Evolutionary conservation across 2,888 invertebrate genomes (phyloP), one percentile per base, ranked within the genome.

Genomic region (Cotesia congregata): DNA sequence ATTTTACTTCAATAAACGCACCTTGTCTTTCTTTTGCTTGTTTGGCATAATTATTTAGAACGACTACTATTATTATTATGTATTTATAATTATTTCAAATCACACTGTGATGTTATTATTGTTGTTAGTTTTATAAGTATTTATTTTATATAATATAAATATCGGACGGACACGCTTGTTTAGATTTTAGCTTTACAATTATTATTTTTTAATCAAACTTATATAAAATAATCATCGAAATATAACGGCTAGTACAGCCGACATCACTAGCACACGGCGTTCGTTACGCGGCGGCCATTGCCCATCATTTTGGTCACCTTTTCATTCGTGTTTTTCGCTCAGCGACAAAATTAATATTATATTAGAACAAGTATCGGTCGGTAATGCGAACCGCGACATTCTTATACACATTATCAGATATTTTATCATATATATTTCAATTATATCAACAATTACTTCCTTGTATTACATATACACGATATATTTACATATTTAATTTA

Each of bases 21-120:
- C 87, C 87, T 88, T 88, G 80, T 88, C 87, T 82, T 89, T 88
- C 83, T 86, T 89, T 70, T 82, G 83, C 80, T 85, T 86, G 82
- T 87, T 87, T 75, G 88, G 86, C 89, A 87, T 86, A 50, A 50
- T 50, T 50, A 50, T 50, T 50, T 50, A 50, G 50, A 7, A 50
- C 50, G 17, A 15, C 20, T 64, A 64, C 20, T 15, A 64, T 64
- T 64, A 64, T 64, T 17, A 20, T 64, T 38, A 38, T 39, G 15
- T 38, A n/a, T 38, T 64, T 39, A 20, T 41, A 62, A 62, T 41
- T 72, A 50, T 72, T 72, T 62, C 12, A 39, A 72, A 72, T 62
- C 64, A 72, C 72, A 72, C 71, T 39, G 39, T 40, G 60, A 17
- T 72, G 12, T 71, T 71, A 9, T 20, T 40, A 6, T 12, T 67